A percentile compares a stretch with the other conserved stretches of the same genome.
Evolutionary conservation across 2,113 vertebrate genomes (phyloP).

Genomic region (Odocoileus hemionus): DNA sequence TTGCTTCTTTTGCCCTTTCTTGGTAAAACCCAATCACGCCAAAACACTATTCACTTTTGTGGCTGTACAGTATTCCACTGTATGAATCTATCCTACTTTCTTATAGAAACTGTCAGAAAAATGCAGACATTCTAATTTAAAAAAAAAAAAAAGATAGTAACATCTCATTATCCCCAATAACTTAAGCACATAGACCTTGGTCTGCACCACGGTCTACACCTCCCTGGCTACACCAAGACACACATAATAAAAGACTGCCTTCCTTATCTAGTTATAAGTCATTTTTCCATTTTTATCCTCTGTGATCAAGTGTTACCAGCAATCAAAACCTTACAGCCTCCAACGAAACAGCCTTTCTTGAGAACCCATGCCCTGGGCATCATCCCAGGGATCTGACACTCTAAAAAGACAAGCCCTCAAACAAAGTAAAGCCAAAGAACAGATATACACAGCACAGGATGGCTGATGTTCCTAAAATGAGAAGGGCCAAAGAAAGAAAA

Average conservation of each 20-base stretch:
- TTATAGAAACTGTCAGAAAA: background rate
- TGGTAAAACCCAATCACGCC: background rate
- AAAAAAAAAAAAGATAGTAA: background rate
- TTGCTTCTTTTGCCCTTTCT: background rate
- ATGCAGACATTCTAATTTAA: background rate
- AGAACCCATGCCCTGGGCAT: background rate
- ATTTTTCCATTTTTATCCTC: slow-evolving; percentile 25
- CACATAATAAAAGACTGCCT: background rate
- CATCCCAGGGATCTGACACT: background rate
- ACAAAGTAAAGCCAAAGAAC: background rate
- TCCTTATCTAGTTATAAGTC: background rate
- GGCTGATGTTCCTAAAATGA: background rate
- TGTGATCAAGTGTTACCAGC: background rate
- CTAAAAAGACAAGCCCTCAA: background rate
- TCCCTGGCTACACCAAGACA: background rate
- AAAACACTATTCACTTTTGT: background rate
- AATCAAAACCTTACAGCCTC: background rate
- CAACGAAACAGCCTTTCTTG: background rate
- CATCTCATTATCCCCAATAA: background rate
- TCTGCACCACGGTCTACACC: background rate
- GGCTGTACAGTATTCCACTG: background rate
- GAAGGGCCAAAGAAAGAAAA: background rate
- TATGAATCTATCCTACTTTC: background rate
- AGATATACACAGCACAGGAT: background rate
- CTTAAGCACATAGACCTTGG: background rate